Percentiles rank a stretch among this genome's conserved stretches.
Evolutionary conservation across 2,888 invertebrate species (phyloP).

Genomic region (Luffia ferchaultella): DNA sequence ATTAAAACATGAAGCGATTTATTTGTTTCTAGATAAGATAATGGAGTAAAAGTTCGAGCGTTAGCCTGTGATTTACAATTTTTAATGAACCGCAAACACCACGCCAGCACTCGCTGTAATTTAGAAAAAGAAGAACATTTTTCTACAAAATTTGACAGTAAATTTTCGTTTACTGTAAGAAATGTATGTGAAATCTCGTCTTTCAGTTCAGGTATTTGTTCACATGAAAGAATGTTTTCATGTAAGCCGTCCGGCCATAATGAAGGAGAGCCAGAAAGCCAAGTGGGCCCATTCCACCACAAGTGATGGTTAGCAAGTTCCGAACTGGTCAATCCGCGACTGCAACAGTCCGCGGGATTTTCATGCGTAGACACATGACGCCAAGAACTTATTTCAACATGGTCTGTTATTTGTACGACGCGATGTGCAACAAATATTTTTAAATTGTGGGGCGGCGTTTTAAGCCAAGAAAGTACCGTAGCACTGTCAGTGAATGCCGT

Average conservation of each 20-base stretch:
- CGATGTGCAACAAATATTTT: not conserved
- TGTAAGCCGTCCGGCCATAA: not conserved
- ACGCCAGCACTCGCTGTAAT: not conserved
- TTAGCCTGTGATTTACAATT: not conserved
- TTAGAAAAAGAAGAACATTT: not conserved
- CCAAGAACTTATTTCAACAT: not conserved
- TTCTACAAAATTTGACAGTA: not conserved
- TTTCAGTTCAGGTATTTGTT: not conserved
- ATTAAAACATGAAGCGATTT: not conserved
- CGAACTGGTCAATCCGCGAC: not conserved
- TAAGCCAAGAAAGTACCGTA: conserved; percentile 1
- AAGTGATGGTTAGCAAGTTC: not conserved
- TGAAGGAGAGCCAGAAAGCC: not conserved
- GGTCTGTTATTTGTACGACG: not conserved
- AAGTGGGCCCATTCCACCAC: not conserved
- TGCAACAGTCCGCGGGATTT: not conserved
- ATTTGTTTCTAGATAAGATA: not conserved
- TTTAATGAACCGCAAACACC: not conserved
- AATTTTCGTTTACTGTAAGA: not conserved
- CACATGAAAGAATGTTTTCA: not conserved
- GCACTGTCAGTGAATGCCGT: not conserved
- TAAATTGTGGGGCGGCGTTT: not conserved
- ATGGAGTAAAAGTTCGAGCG: not conserved
- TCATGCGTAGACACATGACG: not conserved
- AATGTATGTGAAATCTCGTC: not conserved